Conservation (phyloP, 2,888 invertebrate species). For the Calameuta pallipes region DNA sequence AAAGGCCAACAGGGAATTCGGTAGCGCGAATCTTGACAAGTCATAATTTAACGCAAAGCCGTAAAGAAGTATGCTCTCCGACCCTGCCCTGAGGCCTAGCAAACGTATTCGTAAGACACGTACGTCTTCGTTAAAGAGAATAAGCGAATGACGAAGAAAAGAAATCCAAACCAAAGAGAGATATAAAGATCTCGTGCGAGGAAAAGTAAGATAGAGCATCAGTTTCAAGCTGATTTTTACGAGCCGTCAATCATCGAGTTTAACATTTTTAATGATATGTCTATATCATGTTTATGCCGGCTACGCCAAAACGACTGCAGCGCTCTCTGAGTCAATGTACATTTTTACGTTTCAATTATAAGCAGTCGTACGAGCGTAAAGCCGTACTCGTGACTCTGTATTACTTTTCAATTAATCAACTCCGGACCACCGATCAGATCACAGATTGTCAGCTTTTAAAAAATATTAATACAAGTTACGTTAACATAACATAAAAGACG, state of each 20-base stretch:
- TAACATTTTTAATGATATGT: conserved; percentile 40
- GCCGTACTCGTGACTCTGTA: background rate
- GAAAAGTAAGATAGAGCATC: background rate
- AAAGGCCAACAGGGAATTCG: background rate
- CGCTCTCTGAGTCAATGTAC: conserved; percentile 26
- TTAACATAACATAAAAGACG: background rate
- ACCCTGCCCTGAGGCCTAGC: background rate
- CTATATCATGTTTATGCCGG: conserved; percentile 35
- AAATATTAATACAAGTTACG: background rate
- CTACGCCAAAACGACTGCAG: conserved; percentile 19
- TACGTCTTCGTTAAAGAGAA: background rate
- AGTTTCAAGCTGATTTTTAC: conserved; percentile 31
- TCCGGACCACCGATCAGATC: background rate
- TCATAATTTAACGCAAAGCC: conserved; percentile 53
- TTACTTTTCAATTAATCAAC: background rate
- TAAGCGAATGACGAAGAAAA: background rate
- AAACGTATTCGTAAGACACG: background rate
- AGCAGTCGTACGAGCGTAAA: background rate
- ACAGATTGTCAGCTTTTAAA: background rate
- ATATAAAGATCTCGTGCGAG: background rate
- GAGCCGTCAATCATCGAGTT: conserved; percentile 33
- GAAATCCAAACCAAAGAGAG: background rate
- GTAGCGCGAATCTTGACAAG: conserved; percentile 44
- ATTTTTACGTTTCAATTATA: conserved; percentile 61
- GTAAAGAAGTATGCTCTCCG: conserved; percentile 33